Percentiles rank a stretch among this genome's conserved stretches.
These are phyloP conservation scores for Dicerorhinus sumatrensis DNA, from an alignment of 2,113 vertebrate species.

Conservation along the genomic window DNA sequence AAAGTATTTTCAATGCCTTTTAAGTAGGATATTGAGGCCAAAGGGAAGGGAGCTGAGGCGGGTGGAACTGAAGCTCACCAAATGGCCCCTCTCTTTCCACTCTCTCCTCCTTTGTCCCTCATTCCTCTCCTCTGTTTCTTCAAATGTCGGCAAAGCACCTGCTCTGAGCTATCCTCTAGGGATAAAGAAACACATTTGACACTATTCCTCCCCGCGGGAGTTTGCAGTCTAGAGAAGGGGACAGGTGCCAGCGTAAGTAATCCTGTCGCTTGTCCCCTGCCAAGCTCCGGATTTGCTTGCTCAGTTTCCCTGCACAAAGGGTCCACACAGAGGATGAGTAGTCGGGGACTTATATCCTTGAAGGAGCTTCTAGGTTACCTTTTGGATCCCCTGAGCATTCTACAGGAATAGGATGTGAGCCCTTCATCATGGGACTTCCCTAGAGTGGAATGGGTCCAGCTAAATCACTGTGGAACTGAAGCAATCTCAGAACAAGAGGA, in stretches of 20 bases:
- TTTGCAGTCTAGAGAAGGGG: neutral
- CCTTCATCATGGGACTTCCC: neutral
- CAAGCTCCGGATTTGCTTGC: neutral
- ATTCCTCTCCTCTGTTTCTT: neutral
- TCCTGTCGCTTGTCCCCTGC: too few relatives aligned
- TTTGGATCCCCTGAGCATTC: neutral
- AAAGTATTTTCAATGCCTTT: neutral
- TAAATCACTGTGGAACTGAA: too few relatives aligned
- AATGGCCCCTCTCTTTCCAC: fast-evolving
- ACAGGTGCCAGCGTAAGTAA: neutral
- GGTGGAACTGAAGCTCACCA: neutral
- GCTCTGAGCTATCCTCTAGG: neutral
- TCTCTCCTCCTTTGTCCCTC: neutral
- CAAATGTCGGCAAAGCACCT: neutral
- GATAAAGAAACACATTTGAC: neutral
- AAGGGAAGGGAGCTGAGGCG: neutral
- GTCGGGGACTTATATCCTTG: neutral
- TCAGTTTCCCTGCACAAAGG: neutral
- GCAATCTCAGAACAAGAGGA: neutral
- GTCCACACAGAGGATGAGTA: too few relatives aligned
- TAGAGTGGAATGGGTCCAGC: fast-evolving
- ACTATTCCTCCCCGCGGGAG: neutral
- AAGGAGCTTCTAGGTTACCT: neutral
- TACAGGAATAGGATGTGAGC: too few relatives aligned
- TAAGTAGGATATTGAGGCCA: neutral